Evolutionary conservation across 2,888 invertebrate genomes (phyloP).

Genomic region (Conus canariensis): DNA sequence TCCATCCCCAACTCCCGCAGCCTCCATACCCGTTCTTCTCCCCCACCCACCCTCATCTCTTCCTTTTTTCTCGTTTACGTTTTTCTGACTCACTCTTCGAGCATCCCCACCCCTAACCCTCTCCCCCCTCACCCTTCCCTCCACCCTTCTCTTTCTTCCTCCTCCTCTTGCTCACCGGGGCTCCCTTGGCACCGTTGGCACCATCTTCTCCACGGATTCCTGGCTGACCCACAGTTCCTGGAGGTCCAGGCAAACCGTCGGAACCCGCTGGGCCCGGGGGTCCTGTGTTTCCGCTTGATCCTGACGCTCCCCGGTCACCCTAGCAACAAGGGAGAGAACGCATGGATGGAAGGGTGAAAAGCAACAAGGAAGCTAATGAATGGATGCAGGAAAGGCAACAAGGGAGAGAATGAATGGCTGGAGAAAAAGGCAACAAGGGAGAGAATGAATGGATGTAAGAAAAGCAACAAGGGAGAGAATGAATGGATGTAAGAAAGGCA

Average conservation of each 20-base stretch:
- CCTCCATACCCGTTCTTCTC: too few relatives aligned
- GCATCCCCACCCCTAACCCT: not conserved
- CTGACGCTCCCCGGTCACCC: slow-evolving; percentile 66
- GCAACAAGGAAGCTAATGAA: not conserved
- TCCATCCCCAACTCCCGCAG: too few relatives aligned
- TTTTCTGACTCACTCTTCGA: too few relatives aligned
- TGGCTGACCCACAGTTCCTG: slow-evolving; percentile 53
- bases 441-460: too few relatives aligned
- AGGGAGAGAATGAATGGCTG: not conserved
- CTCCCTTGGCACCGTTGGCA: slow-evolving; percentile 64
- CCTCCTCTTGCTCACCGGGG: slow-evolving; percentile 28
- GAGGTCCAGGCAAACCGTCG: slow-evolving; percentile 58
- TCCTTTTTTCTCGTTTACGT: too few relatives aligned
- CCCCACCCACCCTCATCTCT: too few relatives aligned
- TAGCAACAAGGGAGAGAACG: slow-evolving; percentile 26
- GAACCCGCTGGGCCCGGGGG: slow-evolving; percentile 61
- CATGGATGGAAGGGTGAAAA: not conserved
- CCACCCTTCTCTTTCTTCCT: not conserved
- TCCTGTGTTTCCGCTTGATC: slow-evolving; percentile 62
- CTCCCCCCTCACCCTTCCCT: not conserved
- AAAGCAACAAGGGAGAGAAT: too few relatives aligned
- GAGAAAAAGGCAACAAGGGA: too few relatives aligned
- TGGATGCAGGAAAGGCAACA: not conserved
- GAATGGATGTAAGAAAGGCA: too few relatives aligned
- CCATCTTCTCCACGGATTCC: slow-evolving; percentile 64